These are phyloP conservation scores for Hecatera dysodea DNA, from an alignment of 2,888 invertebrate species.

Conservation along the genomic window DNA sequence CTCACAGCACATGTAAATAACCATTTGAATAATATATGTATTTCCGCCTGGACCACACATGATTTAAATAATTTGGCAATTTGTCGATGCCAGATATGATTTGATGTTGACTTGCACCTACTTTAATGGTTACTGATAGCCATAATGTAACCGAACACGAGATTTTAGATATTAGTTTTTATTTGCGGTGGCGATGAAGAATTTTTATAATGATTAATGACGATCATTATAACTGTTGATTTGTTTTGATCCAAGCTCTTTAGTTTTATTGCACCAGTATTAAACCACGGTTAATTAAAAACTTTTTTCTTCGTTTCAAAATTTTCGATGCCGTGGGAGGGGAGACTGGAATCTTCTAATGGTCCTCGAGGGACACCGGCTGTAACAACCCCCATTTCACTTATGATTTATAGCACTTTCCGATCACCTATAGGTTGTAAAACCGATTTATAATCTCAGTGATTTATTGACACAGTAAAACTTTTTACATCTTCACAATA, in stretches of 20 bases:
- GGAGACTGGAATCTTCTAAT: constrained; percentile 74
- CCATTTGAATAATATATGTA: constrained; percentile 66
- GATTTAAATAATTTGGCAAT: constrained; percentile 85
- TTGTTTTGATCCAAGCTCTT: constrained; percentile 78
- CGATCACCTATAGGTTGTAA: constrained; percentile 84
- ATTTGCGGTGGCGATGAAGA: constrained; percentile 76
- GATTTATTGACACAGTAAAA: constrained; percentile 86
- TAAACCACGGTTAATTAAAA: constrained; percentile 71
- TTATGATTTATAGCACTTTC: constrained; percentile 84
- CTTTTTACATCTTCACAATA: constrained; percentile 76
- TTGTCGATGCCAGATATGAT: constrained; percentile 80
- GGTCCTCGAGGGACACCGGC: constrained; percentile 72
- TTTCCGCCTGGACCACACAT: constrained; percentile 72
- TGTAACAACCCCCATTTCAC: constrained; percentile 79
- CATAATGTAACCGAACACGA: constrained; percentile 73
- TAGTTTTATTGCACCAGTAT: constrained; percentile 74
- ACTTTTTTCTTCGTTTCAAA: constrained; percentile 44
- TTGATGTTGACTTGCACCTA: constrained; percentile 75
- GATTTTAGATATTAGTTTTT: constrained; percentile 73
- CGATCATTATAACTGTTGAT: constrained; percentile 77
- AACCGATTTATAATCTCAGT: constrained; percentile 86
- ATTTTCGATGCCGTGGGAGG: constrained; percentile 52
- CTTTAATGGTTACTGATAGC: constrained; percentile 69
- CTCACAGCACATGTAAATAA: constrained; percentile 63
- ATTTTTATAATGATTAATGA: constrained; percentile 79